These are phyloP conservation scores for Rhorus exstirpatorius DNA, from an alignment of 2,888 invertebrate genomes.

Conservation along the genomic window DNA sequence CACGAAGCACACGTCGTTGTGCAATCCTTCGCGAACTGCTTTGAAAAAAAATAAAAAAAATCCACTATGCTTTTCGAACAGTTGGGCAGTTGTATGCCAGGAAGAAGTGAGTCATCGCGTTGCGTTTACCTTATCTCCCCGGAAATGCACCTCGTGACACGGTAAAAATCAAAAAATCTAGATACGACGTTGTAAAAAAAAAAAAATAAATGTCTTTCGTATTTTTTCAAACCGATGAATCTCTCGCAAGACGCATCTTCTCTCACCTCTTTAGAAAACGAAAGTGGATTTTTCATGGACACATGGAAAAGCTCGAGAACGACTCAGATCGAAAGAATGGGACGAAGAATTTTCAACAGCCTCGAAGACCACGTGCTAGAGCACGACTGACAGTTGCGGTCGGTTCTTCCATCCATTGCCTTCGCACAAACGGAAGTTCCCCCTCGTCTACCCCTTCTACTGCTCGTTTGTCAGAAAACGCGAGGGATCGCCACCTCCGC, in stretches of 20 bases:
- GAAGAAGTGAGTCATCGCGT: constrained; percentile 34
- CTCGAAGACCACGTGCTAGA: constrained; percentile 62
- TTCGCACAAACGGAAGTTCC: constrained; percentile 57
- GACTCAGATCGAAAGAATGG: background rate
- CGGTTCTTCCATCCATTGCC: constrained; percentile 50
- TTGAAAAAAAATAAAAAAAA: constrained; percentile 37
- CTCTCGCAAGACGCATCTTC: too few species aligned
- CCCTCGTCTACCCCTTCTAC: constrained; percentile 26
- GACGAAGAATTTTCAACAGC: constrained; percentile 34
- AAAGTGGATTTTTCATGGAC: too few species aligned
- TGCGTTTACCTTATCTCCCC: constrained; percentile 23
- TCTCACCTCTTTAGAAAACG: too few species aligned
- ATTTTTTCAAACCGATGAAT: constrained; percentile 8
- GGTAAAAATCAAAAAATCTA: background rate
- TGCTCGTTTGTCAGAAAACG: constrained; percentile 5
- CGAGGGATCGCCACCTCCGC: constrained; percentile 57
- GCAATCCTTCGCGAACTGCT: constrained; percentile 5
- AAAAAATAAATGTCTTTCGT: background rate
- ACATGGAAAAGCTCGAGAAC: background rate
- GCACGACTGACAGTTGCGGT: constrained; percentile 66
- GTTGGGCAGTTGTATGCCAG: constrained; percentile 3
- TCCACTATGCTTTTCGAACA: background rate
- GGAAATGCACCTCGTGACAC: background rate
- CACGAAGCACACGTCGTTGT: background rate
- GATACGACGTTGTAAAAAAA: too few species aligned